A percentile compares a stretch with the other conserved stretches of the same genome.
These are phyloP conservation scores for Mellivora capensis DNA, from an alignment of 2,113 vertebrate species.

Conservation along the genomic window DNA sequence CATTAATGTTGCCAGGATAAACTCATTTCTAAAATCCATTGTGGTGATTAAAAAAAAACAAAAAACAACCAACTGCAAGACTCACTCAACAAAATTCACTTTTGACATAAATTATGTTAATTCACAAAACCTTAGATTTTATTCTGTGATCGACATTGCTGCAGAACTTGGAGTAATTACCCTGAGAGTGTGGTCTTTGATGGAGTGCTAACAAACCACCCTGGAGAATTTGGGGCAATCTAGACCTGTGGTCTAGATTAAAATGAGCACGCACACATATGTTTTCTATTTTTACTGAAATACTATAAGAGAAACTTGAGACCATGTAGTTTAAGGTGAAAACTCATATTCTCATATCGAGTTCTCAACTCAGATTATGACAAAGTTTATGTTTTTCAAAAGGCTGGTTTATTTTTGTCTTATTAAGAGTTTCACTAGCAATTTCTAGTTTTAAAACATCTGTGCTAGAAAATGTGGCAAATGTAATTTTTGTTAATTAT, in stretches of 20 bases:
- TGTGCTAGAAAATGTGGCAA: not conserved
- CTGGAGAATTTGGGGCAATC: not conserved
- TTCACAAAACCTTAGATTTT: not conserved
- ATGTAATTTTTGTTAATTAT: slow-evolving; percentile 18
- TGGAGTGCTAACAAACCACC: not conserved
- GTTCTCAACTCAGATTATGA: not conserved
- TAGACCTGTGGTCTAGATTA: not conserved
- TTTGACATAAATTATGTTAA: slow-evolving; percentile 21
- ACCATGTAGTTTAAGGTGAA: not conserved
- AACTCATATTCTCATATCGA: not conserved
- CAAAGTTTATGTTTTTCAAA: not conserved
- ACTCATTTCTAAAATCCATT: slow-evolving; percentile 38
- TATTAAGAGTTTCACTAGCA: not conserved
- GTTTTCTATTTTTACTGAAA: not conserved
- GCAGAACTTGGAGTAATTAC: not conserved
- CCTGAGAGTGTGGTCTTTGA: not conserved
- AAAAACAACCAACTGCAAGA: not conserved
- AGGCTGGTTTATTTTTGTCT: not conserved
- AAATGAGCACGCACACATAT: not conserved
- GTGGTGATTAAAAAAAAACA: not conserved
- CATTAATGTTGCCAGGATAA: not conserved
- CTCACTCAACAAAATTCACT: slow-evolving; percentile 18
- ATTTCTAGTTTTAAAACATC: not conserved
- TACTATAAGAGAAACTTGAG: not conserved
- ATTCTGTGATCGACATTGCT: not conserved